Evolutionary conservation across 2,797 vertebrate genomes (phyloP), one percentile per base, ranked within the genome.

Genomic region (Helarctos malayanus): DNA sequence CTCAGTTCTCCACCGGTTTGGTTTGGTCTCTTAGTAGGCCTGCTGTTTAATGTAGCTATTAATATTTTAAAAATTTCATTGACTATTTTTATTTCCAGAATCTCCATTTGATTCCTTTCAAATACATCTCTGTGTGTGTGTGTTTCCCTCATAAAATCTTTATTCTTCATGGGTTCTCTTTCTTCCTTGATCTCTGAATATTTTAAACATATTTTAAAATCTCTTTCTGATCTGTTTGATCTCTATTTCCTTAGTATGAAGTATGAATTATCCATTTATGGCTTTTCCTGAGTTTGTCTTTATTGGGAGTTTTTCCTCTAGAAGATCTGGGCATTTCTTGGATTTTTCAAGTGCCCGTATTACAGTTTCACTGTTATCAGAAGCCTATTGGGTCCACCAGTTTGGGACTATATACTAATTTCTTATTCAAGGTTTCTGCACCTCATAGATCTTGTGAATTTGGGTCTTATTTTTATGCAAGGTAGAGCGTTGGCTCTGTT

Each of bases 101-200:
- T 78, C 38, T 82, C 69, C 56, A 54, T 83, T 95, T 92, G 23
- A 11, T 71, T 85, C 29, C 61, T 63, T 92, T 78, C 54, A 92
- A 95, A 68, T 89, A 65, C 35, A 52, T 95, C 32, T 73, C 23
- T 80, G 9, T 13, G 45, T 91, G 91, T 81, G 21, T 21, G 15
- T 78, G n/a, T 75, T 3, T 3, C 7, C n/a, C 18, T 85, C 13
- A 63, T 89, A 93, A 94, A 94, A 76, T 23, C 73, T 73, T 94
- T 85, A 69, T 92, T 89, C 88, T 69, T 97, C 19, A 63, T 59
- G 19, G 12, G 52, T 35, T 94, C 76, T 92, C 29, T 68, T 92
- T 47, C 23, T 82, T 52, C 45, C 71, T 92, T 96, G 92, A 94
- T 71, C 59, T 89, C n/a, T 86, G 38, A 82, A 57, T 89, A 83